Base-by-base conservation (phyloP, 2,888 invertebrate genomes). In the Netelia melanura region DNA sequence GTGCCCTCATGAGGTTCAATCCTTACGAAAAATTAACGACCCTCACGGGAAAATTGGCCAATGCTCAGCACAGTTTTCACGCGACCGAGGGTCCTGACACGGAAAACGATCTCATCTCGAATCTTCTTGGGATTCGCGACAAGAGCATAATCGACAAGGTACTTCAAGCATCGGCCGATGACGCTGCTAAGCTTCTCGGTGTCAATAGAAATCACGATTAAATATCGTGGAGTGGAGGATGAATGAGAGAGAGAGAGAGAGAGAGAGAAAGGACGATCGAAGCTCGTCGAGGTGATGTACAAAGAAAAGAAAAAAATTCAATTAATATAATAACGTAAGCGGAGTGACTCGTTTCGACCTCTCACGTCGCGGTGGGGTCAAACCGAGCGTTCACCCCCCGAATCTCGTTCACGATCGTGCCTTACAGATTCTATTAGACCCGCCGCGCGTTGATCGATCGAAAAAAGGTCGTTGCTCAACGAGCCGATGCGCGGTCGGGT, bases 181-280 rank as follows among this genome's bases (percentile, higher is more conserved):
- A 98, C 92, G 98, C 98, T 30, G 98, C 98, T 0, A 97, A 98
- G 92, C 95, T 98, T 87, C 94, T 98, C 30, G 97, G 98, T 30
- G 97, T 98, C 74, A 97, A 97, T 86, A 97, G 96, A 86, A 94
- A 94, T 87, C 94, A 94, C 65, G 93, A 93, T 84, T 93, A 86
- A 91, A 86, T 23, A 30, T 54, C 54, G 14, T 8, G 30, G n/a
- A 43, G 17, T 14, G 48, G 30, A 43, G 38, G 44, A 21, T 48
- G 67, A 21, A 64, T 48, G 43, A 30, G 21, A 11, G 11, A 61
- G 44, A 0, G 17, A 71, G 38, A 70, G 30, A 62, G 56, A 70
- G 23, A 64, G 11, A 54, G 44, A 71, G 3, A 30, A 71, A 70
- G 11, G 21, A 48, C 11, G 71, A 72, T 25, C n/a, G 5, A 23